These are phyloP conservation scores for Gallinago nigripennis DNA, from an alignment of 2,797 vertebrate species.

Conservation along the genomic window DNA sequence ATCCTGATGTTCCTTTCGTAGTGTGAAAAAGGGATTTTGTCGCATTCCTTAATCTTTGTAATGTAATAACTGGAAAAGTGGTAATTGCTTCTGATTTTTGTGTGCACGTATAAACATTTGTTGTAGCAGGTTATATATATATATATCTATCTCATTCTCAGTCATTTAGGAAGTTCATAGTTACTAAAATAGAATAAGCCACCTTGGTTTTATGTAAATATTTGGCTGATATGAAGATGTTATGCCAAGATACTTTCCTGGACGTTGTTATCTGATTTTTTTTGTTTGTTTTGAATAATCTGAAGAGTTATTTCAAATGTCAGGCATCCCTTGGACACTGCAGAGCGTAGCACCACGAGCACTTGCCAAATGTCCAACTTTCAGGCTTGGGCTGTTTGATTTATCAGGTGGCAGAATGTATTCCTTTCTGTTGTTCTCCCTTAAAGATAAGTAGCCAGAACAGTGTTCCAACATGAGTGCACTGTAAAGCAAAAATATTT, in stretches of 20 bases:
- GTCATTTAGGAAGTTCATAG: conserved; percentile 1
- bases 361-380: neutral
- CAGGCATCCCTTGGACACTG: neutral
- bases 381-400: neutral
- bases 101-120: neutral
- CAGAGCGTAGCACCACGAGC: neutral
- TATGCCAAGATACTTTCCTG: conserved; percentile 24
- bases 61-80: neutral
- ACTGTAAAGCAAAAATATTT: neutral
- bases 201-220: neutral
- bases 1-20: neutral
- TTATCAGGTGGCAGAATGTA: conserved; percentile 28
- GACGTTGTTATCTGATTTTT: conserved; percentile 6
- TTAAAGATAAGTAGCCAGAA: neutral
- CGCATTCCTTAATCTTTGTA: neutral
- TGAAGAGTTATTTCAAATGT: conserved; percentile 36
- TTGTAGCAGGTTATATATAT: neutral
- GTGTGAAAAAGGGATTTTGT: neutral
- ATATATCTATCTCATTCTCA: neutral
- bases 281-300: neutral
- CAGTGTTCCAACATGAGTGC: neutral
- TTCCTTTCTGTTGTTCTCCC: neutral
- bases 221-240: conserved; percentile 19
- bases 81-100: neutral
- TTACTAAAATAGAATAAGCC: conserved; percentile 43